phyloP scores from a whole-genome alignment of 2,888 invertebrate species.

The Uropetala carovei region DNA sequence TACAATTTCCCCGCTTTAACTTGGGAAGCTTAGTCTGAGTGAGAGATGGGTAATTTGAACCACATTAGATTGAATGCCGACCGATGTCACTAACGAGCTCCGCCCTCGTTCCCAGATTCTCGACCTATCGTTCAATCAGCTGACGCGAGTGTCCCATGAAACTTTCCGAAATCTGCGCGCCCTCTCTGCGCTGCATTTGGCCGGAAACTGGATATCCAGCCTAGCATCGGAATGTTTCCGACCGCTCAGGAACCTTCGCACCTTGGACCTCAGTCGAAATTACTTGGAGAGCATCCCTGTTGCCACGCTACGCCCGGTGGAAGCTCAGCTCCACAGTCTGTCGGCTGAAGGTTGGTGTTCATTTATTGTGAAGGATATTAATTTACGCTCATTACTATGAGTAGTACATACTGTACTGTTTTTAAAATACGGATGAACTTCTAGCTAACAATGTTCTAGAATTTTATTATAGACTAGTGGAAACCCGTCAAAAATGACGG shows the following conservation, averaged over 20 bases:
- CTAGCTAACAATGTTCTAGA: no score
- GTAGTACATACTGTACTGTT: no score
- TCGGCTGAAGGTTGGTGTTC: slow-evolving; percentile 85
- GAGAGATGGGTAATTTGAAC: no score
- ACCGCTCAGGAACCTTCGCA: slow-evolving; percentile 84
- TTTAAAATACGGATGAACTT: no score
- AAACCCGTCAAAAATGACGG: no score
- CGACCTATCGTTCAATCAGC: slow-evolving; percentile 90
- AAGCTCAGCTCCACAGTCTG: slow-evolving; percentile 88
- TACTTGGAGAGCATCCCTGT: slow-evolving; percentile 88
- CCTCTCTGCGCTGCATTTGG: slow-evolving; percentile 86
- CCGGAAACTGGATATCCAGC: slow-evolving; percentile 88
- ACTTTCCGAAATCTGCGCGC: slow-evolving; percentile 87
- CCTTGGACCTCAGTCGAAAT: slow-evolving; percentile 89
- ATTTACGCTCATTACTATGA: no score
- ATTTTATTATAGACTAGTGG: no score
- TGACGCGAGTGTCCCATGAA: slow-evolving; percentile 85
- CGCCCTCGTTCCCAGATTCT: slow-evolving; percentile 75
- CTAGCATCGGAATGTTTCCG: slow-evolving; percentile 88
- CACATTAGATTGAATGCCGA: no score
- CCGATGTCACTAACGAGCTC: neutral
- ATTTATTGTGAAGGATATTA: neutral
- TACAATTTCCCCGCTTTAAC: no score
- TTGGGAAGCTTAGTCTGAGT: no score
- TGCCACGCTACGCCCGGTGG: slow-evolving; percentile 86